Base-by-base conservation (phyloP, 2,113 vertebrate genomes). In the Psephotus haematonotus region DNA sequence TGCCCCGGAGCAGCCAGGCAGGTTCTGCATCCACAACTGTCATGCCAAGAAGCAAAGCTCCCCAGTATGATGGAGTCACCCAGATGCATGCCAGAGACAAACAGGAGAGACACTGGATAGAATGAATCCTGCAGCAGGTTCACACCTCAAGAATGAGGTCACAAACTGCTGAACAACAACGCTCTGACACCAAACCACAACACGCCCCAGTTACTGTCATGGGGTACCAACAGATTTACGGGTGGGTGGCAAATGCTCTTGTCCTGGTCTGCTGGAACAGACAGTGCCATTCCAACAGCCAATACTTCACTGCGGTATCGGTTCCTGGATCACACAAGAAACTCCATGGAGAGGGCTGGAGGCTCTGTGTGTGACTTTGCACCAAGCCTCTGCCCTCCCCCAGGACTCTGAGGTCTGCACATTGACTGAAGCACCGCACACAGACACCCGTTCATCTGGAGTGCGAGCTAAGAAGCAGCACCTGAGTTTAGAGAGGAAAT, bases 31-130 rank as follows among this genome's bases (percentile, higher is more conserved):
- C 44, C 62, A 31, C 22, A 7, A 1, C 80, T 27, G 19, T 6
- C 3, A 1, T 2, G 25, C 52, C 2, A 3, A n/a, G 78, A 29
- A 47, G 35, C 44, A 46, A 49, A 78, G 70, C 20, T 44, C 83
- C 31, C 44, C 60, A 6, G 2, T 0, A 6, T 0, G 5, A 11
- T 1, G 5, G 9, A 41, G 33, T 13, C 17, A 19, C 20, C 27
- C 9, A 17, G 19, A 11, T 2, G 11, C 2, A 2, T 10, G 77
- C 39, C 27, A 5, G 1, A 9, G 78, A 17, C 18, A 0, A 5
- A 10, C 19, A 9, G n/a, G n/a, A 63, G 57, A 85, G 47, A 31
- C 2, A 1, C 67, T 65, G 7, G 2, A 17, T 2, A 19, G 23
- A 77, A 25, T 29, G 9, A 17, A 57, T 27, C 76, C 59, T 44